Percentiles rank a stretch among this genome's conserved stretches.
phyloP scores from a whole-genome alignment of 2,797 vertebrate species.

The Cercopithecus neglectus region DNA sequence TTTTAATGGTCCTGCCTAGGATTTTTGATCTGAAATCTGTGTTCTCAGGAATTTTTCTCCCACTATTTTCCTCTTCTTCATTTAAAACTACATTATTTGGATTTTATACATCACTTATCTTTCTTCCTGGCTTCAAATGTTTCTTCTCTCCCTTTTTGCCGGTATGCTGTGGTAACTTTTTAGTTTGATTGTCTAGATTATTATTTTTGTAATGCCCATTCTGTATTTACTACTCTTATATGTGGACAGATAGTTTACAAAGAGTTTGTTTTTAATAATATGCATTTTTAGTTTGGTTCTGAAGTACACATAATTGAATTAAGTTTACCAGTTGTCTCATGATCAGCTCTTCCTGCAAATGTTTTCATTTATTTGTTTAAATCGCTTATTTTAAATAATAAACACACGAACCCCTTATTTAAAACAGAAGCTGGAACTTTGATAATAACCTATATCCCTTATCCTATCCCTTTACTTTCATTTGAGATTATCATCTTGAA shows the following conservation, averaged over 20 bases:
- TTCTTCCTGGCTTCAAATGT: background rate
- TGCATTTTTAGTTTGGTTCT: background rate
- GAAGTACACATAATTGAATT: background rate
- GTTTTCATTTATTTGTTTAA: conserved; percentile 7
- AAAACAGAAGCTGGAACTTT: conserved; percentile 4
- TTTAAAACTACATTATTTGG: background rate
- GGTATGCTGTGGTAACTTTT: background rate
- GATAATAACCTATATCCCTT: background rate
- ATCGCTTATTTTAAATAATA: background rate
- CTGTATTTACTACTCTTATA: background rate
- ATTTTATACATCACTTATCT: background rate
- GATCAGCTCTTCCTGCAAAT: background rate
- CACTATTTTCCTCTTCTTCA: background rate
- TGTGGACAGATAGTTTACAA: background rate
- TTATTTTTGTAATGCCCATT: background rate
- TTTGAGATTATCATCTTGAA: background rate
- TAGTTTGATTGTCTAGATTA: background rate
- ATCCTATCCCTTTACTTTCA: background rate
- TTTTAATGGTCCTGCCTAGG: background rate
- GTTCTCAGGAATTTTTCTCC: background rate
- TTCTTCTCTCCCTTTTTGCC: background rate
- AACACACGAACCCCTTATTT: background rate
- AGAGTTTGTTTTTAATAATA: background rate
- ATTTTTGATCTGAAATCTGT: conserved; percentile 4
- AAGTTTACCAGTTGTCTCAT: background rate